phyloP scores from a whole-genome alignment of 2,888 invertebrate genomes.

The Girardia tigrina region DNA sequence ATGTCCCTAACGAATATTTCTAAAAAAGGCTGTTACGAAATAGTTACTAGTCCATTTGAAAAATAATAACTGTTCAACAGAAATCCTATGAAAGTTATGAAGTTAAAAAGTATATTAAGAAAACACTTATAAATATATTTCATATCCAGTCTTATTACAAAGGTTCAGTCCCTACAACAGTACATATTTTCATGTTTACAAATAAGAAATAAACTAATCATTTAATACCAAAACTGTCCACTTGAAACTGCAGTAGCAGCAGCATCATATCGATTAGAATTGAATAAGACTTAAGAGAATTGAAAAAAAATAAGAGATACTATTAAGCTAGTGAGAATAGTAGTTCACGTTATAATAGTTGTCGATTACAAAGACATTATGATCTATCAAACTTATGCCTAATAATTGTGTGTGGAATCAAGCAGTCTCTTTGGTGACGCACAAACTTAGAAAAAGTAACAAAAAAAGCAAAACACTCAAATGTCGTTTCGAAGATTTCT shows the following conservation, averaged over 20 bases:
- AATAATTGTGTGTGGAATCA: slow-evolving; percentile 10
- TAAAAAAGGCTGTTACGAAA: too few relatives aligned
- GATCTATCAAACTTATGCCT: slow-evolving; percentile 11
- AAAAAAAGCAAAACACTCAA: slow-evolving; percentile 11
- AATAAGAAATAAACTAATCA: too few relatives aligned
- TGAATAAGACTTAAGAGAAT: slow-evolving; percentile 19
- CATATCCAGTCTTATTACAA: too few relatives aligned
- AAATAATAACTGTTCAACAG: too few relatives aligned
- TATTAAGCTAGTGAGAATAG: slow-evolving; percentile 17
- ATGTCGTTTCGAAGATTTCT: background rate
- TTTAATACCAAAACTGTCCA: too few relatives aligned
- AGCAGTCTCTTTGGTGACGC: slow-evolving; percentile 9
- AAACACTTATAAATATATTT: too few relatives aligned
- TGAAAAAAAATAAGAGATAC: slow-evolving; percentile 14
- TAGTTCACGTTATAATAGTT: slow-evolving; percentile 10
- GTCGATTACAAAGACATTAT: slow-evolving; percentile 20
- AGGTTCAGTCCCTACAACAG: too few relatives aligned
- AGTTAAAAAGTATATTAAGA: too few relatives aligned
- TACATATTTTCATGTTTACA: too few relatives aligned
- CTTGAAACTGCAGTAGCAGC: background rate
- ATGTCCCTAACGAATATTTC: too few relatives aligned
- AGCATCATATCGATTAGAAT: slow-evolving; percentile 4
- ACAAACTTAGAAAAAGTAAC: slow-evolving; percentile 10
- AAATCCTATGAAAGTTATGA: too few relatives aligned
- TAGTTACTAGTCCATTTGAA: too few relatives aligned